Percentiles rank a stretch among this genome's conserved stretches.
These are phyloP conservation scores for Liposcelis brunnea DNA, from an alignment of 2,888 invertebrate species.

Conservation along the genomic window DNA sequence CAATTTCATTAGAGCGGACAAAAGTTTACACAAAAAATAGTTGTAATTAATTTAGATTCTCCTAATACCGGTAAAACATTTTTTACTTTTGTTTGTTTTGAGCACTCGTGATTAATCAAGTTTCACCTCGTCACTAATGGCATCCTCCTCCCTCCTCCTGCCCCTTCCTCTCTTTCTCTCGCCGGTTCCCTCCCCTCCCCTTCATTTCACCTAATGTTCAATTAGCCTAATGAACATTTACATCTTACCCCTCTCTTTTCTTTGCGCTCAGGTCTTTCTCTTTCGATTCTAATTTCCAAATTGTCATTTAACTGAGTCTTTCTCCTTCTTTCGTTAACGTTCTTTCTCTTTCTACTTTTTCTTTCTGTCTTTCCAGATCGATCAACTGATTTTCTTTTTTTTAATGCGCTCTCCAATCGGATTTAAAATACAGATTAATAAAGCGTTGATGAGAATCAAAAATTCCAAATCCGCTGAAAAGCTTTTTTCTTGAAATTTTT, in stretches of 20 bases:
- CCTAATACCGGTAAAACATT: slow-evolving; percentile 9
- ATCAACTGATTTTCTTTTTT: too few relatives aligned
- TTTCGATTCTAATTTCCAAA: slow-evolving; percentile 9
- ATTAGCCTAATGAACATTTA: slow-evolving; percentile 33
- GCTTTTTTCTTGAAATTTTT: too few relatives aligned
- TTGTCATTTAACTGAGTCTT: slow-evolving; percentile 6
- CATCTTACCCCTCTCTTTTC: slow-evolving; percentile 18
- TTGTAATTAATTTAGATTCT: slow-evolving; percentile 7
- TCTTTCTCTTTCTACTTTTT: background rate
- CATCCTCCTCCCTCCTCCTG: background rate
- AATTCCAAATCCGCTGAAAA: too few relatives aligned
- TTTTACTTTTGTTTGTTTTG: slow-evolving; percentile 9
- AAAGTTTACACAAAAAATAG: slow-evolving; percentile 9
- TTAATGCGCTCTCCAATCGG: too few relatives aligned
- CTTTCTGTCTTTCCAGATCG: background rate
- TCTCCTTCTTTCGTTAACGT: background rate
- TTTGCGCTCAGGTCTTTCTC: slow-evolving; percentile 4
- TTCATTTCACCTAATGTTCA: slow-evolving; percentile 33
- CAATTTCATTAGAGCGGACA: slow-evolving; percentile 9
- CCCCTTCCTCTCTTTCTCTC: slow-evolving; percentile 17
- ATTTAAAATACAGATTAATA: too few relatives aligned
- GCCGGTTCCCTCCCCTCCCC: background rate
- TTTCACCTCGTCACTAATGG: slow-evolving; percentile 7
- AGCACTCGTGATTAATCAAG: slow-evolving; percentile 10
- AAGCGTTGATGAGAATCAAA: too few relatives aligned